Percentiles rank a stretch among this genome's conserved stretches.
Evolutionary conservation across 2,888 invertebrate species (phyloP).

Genomic region (Pyrocoelia pectoralis): DNA sequence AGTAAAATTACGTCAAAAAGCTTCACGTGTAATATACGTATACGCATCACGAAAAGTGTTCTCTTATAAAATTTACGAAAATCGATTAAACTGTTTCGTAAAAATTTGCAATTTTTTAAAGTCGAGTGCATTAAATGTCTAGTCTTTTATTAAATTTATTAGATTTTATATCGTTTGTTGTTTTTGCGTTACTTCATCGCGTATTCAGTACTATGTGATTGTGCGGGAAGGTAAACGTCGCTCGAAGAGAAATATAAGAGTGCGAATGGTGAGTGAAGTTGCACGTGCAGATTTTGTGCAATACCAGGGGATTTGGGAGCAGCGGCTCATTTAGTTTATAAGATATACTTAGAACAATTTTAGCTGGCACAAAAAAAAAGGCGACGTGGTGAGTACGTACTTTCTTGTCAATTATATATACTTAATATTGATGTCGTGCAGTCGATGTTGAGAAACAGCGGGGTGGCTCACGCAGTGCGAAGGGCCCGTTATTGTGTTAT

Average conservation of each 20-base stretch:
- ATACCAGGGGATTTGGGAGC: constrained; percentile 1
- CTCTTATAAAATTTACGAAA: constrained; percentile 53
- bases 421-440: not conserved
- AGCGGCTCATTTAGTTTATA: too few relatives aligned
- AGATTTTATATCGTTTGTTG: not conserved
- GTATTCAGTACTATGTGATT: not conserved
- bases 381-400: constrained; percentile 23
- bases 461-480: not conserved
- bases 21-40: constrained; percentile 49
- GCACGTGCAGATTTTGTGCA: not conserved
- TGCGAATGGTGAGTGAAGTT: constrained; percentile 3
- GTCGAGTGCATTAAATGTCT: constrained; percentile 16
- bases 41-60: constrained; percentile 51
- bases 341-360: not conserved
- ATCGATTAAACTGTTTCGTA: constrained; percentile 44
- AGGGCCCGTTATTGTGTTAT: not conserved
- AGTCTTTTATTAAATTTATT: constrained; percentile 5
- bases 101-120: constrained; percentile 11
- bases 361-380: too few relatives aligned
- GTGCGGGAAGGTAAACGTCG: not conserved
- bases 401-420: constrained; percentile 13
- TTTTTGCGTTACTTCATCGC: not conserved
- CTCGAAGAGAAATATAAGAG: not conserved
- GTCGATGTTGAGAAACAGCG: too few relatives aligned
- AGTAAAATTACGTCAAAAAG: constrained; percentile 51